Conservation (phyloP, 2,888 invertebrate genomes). For the Endotricha flammealis region DNA sequence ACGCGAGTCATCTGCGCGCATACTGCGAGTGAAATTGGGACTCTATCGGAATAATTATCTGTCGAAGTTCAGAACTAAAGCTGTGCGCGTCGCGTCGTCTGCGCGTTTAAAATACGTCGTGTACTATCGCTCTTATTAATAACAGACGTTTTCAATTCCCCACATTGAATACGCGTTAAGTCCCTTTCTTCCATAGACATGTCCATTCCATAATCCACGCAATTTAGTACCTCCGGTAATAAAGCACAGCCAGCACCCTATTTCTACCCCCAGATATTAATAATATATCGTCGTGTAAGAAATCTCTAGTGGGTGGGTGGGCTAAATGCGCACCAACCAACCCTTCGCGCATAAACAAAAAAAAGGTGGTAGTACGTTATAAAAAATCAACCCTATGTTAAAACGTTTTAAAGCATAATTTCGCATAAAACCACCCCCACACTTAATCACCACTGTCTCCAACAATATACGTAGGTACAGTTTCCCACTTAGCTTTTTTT, state of each 20-base stretch:
- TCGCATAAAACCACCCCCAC: slow-evolving; percentile 22
- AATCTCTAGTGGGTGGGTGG: slow-evolving; percentile 64
- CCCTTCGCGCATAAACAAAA: slow-evolving; percentile 56
- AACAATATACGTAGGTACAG: slow-evolving; percentile 64
- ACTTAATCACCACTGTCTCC: slow-evolving; percentile 67
- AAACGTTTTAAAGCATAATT: slow-evolving; percentile 27
- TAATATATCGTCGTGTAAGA: slow-evolving; percentile 73
- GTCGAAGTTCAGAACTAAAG: too few species aligned
- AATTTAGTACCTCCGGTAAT: slow-evolving; percentile 38
- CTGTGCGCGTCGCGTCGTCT: too few species aligned
- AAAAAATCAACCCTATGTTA: slow-evolving; percentile 33
- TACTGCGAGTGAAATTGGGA: too few species aligned
- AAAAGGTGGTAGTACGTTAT: slow-evolving; percentile 26
- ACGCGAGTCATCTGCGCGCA: too few species aligned
- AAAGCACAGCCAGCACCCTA: slow-evolving; percentile 57
- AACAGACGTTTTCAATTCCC: too few species aligned
- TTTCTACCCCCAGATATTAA: slow-evolving; percentile 65
- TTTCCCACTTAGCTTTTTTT: slow-evolving; percentile 68
- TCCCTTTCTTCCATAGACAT: slow-evolving; percentile 19
- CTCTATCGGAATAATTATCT: too few species aligned
- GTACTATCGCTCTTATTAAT: too few species aligned
- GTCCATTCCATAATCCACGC: slow-evolving; percentile 27
- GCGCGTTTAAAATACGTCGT: too few species aligned
- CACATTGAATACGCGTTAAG: too few species aligned
- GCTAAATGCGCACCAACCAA: slow-evolving; percentile 56